Conservation (phyloP, 2,888 invertebrate species). For the Drosophila limbata region DNA sequence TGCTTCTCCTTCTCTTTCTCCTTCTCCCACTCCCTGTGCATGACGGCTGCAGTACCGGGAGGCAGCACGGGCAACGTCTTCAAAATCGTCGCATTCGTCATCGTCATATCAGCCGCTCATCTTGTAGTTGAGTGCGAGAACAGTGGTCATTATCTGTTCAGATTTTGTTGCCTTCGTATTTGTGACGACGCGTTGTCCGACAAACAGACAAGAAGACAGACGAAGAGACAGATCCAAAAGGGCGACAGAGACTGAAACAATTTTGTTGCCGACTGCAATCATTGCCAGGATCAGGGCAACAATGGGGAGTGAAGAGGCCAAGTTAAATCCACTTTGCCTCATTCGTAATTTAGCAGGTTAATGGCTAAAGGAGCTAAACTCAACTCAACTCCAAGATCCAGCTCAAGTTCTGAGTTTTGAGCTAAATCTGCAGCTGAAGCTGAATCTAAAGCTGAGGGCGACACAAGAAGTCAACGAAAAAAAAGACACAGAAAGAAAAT, state of each 20-base stretch:
- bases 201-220: constrained; percentile 19
- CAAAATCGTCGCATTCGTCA: constrained; percentile 77
- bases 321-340: constrained; percentile 75
- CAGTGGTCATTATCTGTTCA: constrained; percentile 79
- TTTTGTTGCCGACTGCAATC: constrained; percentile 74
- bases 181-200: constrained; percentile 49
- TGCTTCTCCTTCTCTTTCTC: background rate
- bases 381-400: constrained; percentile 15
- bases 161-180: constrained; percentile 68
- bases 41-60: constrained; percentile 12
- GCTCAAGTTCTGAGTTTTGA: constrained; percentile 33
- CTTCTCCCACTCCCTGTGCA: background rate
- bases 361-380: constrained; percentile 66
- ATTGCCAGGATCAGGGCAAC: constrained; percentile 72
- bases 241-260: constrained; percentile 62
- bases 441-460: constrained; percentile 55
- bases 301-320: constrained; percentile 32
- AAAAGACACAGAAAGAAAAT: background rate
- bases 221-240: constrained; percentile 16
- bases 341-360: constrained; percentile 78
- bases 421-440: constrained; percentile 27
- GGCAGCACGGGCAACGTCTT: constrained; percentile 61
- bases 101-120: constrained; percentile 79
- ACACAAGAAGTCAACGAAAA: constrained; percentile 44
- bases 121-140: constrained; percentile 78